phyloP scores from a whole-genome alignment of 2,113 vertebrate genomes.

The Sinosuthora webbiana region DNA sequence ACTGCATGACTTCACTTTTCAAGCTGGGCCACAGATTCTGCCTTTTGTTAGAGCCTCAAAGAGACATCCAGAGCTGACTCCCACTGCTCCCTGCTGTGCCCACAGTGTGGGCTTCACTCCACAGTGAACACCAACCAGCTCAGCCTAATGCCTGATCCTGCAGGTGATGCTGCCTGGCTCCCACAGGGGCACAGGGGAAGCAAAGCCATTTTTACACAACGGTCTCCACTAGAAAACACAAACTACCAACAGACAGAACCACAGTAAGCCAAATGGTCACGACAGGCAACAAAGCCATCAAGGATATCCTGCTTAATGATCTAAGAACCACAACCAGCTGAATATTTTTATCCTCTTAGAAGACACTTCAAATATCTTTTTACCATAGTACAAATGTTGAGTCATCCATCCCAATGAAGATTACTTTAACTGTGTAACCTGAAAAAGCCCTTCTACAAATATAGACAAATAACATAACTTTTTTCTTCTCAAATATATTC shows the following conservation, averaged over 20 bases:
- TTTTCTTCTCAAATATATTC: background rate
- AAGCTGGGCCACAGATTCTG: background rate
- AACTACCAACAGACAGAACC: background rate
- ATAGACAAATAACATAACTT: background rate
- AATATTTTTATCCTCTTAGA: background rate
- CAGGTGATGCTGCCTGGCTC: background rate
- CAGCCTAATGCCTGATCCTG: background rate
- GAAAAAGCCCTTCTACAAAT: background rate
- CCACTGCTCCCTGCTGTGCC: background rate
- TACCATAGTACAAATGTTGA: background rate
- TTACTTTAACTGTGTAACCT: background rate
- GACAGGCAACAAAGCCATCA: background rate
- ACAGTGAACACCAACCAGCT: background rate
- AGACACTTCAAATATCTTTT: background rate
- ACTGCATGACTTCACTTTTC: rapidly evolving
- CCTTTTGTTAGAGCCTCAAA: background rate
- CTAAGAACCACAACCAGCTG: background rate
- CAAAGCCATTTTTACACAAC: background rate
- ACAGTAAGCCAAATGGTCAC: background rate
- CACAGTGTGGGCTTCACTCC: background rate
- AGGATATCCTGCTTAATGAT: background rate
- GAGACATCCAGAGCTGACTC: background rate
- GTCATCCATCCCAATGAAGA: background rate
- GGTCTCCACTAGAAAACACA: background rate
- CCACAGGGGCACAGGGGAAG: background rate